Base-by-base conservation (phyloP, 23 tunicate species). In the Styela plicata region DNA sequence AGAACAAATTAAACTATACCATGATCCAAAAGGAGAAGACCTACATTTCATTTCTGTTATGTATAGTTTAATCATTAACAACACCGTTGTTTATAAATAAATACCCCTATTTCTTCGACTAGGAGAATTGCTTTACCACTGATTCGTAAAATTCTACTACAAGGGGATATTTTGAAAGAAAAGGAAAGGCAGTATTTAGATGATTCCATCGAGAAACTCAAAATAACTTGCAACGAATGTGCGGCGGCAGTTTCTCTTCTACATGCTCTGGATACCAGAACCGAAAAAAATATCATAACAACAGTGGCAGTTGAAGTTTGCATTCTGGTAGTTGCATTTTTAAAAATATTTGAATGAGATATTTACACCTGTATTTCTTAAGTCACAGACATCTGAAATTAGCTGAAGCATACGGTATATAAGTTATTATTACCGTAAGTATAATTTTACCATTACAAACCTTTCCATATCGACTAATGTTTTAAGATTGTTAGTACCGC, bases 131-230 rank as follows among this genome's bases (percentile, higher is more conserved):
- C 83, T 33, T 74, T 79, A n/a, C 71, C 81, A 10, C 70, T 91
- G 0, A 74, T 86, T 52, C 85, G 90, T 21, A 78, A 74, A 64
- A 78, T 91, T 22, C 74, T 91, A 26, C 80, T 67, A 0, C 97
- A 91, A 64, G 97, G 97, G 32, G 90, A 91, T 78, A 91, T 91
- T 63, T 83, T 91, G 63, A n/a, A 76, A 2, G 24, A 37, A 26
- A 71, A 70, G 26, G 68, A 86, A 69, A 63, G 1, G 21, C 21
- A 82, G 0, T 69, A 28, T 7, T 64, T 91, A 22, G 90, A 91
- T 73, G 33, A 82, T 53, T 29, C 82, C 78, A 83, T 86, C 44
- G 82, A 69, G 20, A 21, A 32, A 32, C 29, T 62, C 23, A 34
- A 82, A 30, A 24, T 83, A 3, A 91, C 97, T 3, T 91, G 97